Evolutionary conservation across 2,888 invertebrate genomes (phyloP).

Genomic region (Rhogogaster chlorosoma): DNA sequence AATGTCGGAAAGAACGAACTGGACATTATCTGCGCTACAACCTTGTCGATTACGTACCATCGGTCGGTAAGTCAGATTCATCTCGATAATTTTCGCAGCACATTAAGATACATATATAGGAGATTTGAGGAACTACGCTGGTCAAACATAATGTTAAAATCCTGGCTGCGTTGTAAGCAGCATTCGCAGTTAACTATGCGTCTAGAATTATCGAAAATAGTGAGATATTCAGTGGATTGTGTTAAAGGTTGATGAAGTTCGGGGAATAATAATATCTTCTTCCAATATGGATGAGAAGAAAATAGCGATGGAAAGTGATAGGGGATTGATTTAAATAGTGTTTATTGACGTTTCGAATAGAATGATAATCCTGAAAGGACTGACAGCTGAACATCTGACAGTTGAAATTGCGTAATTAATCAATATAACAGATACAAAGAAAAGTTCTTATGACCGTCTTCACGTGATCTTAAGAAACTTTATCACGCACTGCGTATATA

Average conservation of each 20-base stretch:
- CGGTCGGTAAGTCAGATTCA: neutral
- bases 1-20: neutral
- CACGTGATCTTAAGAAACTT: slow-evolving; percentile 52
- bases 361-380: slow-evolving; percentile 44
- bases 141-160: slow-evolving; percentile 1
- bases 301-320: slow-evolving; percentile 55
- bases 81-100: neutral
- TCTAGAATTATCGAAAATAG: slow-evolving; percentile 28
- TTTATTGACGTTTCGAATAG: neutral
- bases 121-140: neutral
- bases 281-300: slow-evolving; percentile 58
- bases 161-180: slow-evolving; percentile 16
- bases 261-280: neutral
- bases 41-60: neutral
- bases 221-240: slow-evolving; percentile 52
- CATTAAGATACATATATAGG: neutral
- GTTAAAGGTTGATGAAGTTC: slow-evolving; percentile 38
- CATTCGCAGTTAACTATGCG: slow-evolving; percentile 3
- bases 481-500: slow-evolving; percentile 50
- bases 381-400: slow-evolving; percentile 68
- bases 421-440: slow-evolving; percentile 3
- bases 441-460: slow-evolving; percentile 56
- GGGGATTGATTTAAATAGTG: slow-evolving; percentile 24
- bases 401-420: slow-evolving; percentile 57
- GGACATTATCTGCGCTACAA: neutral